Evolutionary conservation across 2,797 vertebrate genomes (phyloP), one percentile per base, ranked within the genome.

Genomic region (Pipistrellus kuhlii): DNA sequence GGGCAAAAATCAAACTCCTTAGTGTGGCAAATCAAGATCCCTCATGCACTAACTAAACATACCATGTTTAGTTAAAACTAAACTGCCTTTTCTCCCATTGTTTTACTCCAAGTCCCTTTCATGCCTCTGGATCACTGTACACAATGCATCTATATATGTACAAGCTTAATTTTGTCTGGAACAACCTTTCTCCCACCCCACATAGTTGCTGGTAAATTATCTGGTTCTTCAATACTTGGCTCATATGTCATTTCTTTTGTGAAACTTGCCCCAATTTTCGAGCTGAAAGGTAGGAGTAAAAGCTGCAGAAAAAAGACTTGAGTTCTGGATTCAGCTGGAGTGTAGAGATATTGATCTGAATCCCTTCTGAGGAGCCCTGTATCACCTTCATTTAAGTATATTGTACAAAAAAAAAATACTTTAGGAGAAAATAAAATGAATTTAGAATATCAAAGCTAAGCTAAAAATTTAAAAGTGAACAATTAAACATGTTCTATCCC

Each of bases 1-100:
- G 41, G 20, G n/a, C 77, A 82, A 94, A 92, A 95, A 59, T 90
- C 55, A 46, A 27, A 87, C 35, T 69, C 25, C 7, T 4, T 44
- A 23, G 27, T 55, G 17, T 84, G 53, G 48, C 27, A 68, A 32
- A 57, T 10, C n/a, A 57, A 85, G 53, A 51, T 83, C 27, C 35
- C 7, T 23, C 21, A 5, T 32, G 15, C 10, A 27, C 1, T 69
- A 46, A 81, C 14, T 18, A 88, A 35, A 59, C n/a, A 15, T 35
- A 30, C 20, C 1, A 1, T 13, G 7, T n/a, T n/a, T n/a, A n/a
- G n/a, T n/a, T n/a, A n/a, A n/a, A n/a, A n/a, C n/a, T n/a, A n/a
- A n/a, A 59, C 25, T 62, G 20, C 17, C 83, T 48, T 86, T 73
- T 55, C 17, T n/a, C 8, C 44, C 20, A 15, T 32, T 5, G 1